These are phyloP conservation scores for Psilopogon haemacephalus DNA, from an alignment of 2,113 vertebrate genomes.

Conservation along the genomic window DNA sequence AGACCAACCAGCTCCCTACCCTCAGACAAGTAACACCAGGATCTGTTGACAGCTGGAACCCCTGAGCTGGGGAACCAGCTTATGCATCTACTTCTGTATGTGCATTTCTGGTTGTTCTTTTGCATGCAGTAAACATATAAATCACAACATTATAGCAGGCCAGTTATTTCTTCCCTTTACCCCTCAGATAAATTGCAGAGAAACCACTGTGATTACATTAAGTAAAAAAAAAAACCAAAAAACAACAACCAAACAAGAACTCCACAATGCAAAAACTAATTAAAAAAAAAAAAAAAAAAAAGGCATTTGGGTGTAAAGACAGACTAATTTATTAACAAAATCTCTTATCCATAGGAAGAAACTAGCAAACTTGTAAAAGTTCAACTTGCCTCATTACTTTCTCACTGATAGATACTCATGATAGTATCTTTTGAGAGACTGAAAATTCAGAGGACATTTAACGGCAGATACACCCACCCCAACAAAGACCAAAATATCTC, in stretches of 20 bases:
- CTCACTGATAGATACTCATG: background rate
- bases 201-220: background rate
- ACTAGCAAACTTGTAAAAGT: background rate
- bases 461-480: background rate
- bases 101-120: background rate
- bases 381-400: background rate
- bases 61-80: background rate
- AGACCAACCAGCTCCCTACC: background rate
- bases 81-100: background rate
- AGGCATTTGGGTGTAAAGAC: no score
- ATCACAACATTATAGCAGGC: background rate
- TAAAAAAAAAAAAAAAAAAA: no score
- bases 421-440: background rate
- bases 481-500: background rate
- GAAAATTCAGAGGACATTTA: background rate
- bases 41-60: background rate
- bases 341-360: background rate
- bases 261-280: background rate
- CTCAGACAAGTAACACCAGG: background rate
- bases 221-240: background rate
- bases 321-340: background rate
- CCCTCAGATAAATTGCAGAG: rapidly evolving
- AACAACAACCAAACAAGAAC: background rate
- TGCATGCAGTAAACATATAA: background rate
- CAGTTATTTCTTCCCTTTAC: background rate